Base-by-base conservation (phyloP, 2,113 vertebrate genomes). In the Rana temporaria region DNA sequence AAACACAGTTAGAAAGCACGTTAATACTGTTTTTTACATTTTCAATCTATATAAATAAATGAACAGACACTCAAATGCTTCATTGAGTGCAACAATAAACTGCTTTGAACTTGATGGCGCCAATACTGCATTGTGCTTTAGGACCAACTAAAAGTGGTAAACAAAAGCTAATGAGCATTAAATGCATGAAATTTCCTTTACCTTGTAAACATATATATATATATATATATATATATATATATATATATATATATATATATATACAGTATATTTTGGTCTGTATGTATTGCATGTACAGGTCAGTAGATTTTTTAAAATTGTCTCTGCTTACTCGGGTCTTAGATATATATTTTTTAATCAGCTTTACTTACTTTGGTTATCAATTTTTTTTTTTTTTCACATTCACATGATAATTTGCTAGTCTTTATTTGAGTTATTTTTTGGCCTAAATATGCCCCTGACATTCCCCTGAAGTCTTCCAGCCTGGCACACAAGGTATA, bases 81-180 rank as follows among this genome's bases (percentile, higher is more conserved):
- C 26, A 59, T 57, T 32, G 9, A 32, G 15, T 22, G 64, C 48
- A 22, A 2, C 19, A 20, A 48, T 22, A 69, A 69, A 56, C 8
- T 53, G 9, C 77, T 79, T 79, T 79, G 77, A 79, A 42, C 30
- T 79, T 30, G 38, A 69, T 79, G 30, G 53, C 26, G 77, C 77
- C 77, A 38, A 32, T 12, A 15, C 53, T 59, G 53, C 52, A 78
- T 18, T 63, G 26, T 74, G 71, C 30, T 74, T 74, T 17, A 38
- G 71, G 55, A 30, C 30, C 20, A 64, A 20, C 59, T 34, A 52
- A n/a, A 17, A 76, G n/a, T 65, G 22, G 42, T 75, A 62, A 75
- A 75, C 56, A 75, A 22, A 74, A 6, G 14, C 34, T 18, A 20
- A n/a, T 59, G 56, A 74, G 11, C 55, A 55, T 74, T 59, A 73